Base-by-base conservation (phyloP, 2,797 vertebrate genomes). In the Clarias laeviceps region DNA sequence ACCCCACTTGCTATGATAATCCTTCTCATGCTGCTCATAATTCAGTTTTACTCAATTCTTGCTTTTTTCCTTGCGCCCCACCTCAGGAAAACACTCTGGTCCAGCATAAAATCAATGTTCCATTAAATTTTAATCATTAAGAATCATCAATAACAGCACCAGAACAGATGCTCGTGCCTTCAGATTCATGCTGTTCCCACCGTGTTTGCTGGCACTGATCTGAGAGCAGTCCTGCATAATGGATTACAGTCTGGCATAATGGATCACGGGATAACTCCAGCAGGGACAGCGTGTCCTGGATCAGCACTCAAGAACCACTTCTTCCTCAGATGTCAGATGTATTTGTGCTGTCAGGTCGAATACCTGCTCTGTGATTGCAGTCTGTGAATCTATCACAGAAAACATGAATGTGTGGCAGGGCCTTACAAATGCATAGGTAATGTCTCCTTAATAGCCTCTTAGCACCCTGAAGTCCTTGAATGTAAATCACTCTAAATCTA, bases 51-150 rank as follows among this genome's bases (percentile, higher is more conserved):
- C 94, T 94, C 94, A 92, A 88, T 91, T 93, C 92, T 29, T 27
- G 92, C 91, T 93, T 92, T 94, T 94, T 94, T 94, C 92, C 89
- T 87, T 92, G 91, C 94, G 94, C 95, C 93, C 86, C 86, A 87
- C 83, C 82, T 91, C 90, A 93, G 91, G 90, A 92, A 93, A 94
- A 94, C 90, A 88, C 93, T 90, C 91, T 88, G 91, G 92, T 93
- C 91, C 92, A 94, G 93, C 93, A 94, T 93, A 95, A 96, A 95
- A 96, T 95, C 95, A 95, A 96, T 95, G 94, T 94, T 94, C 94
- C 95, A 94, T 96, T 95, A 96, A 96, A 94, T 94, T 95, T 93
- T 95, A 95, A 95, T 95, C 94, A 94, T 91, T 92, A 93, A 92
- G 92, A 95, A 94, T 93, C 92, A 90, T 94, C 82, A 84, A 95